These are phyloP conservation scores for Xestia rhomboidea DNA, from an alignment of 2,888 invertebrate genomes.

Conservation along the genomic window DNA sequence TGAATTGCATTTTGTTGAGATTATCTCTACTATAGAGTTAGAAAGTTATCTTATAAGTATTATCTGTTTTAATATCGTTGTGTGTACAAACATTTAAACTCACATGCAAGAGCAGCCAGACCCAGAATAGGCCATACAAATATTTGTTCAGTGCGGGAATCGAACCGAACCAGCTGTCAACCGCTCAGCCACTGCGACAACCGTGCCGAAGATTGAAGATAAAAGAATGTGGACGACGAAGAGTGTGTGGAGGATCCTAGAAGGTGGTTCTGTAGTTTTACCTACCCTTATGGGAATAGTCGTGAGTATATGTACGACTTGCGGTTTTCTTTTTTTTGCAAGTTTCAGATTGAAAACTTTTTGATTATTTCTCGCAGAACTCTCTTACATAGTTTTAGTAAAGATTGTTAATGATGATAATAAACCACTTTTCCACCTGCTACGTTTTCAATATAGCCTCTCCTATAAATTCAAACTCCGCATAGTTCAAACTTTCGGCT, in stretches of 20 bases:
- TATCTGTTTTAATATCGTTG: no score
- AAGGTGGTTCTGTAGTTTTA: background rate
- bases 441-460: slow-evolving; percentile 1
- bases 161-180: no score
- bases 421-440: background rate
- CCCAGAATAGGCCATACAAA: no score
- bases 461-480: slow-evolving; percentile 33
- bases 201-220: no score
- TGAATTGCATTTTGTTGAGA: slow-evolving; percentile 8
- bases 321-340: background rate
- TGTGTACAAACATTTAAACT: no score
- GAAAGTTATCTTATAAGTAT: background rate
- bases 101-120: no score
- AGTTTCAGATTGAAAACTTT: background rate
- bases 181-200: no score
- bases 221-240: background rate
- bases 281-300: background rate
- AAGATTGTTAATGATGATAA: no score
- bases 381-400: background rate
- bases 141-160: no score
- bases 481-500: slow-evolving; percentile 52
- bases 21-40: background rate
- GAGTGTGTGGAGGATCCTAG: background rate
- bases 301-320: background rate
- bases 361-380: background rate